Evolutionary conservation across 2,113 vertebrate species (phyloP), one percentile per base, ranked within the genome.

Genomic region (Tenrec ecaudatus): DNA sequence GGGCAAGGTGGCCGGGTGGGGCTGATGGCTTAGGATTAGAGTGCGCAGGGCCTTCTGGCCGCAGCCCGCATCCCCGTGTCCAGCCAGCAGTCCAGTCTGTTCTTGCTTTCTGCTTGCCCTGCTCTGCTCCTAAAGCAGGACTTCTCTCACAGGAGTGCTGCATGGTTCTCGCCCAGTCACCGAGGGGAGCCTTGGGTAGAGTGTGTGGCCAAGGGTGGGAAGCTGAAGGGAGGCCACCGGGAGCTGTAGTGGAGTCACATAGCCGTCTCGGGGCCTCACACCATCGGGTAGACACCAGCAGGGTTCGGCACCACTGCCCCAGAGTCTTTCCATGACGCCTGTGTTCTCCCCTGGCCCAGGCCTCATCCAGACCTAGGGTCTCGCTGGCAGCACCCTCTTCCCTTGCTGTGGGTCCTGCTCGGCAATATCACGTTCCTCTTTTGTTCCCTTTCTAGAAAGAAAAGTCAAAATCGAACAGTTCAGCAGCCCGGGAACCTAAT

Each of bases 401-500:
- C 66, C 27, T 88, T 36, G 33, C 7, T 6, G 3, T 77, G 66
- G 36, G 62, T 79, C 79, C 80, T 91, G 14, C 88, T 91, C 89
- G 76, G 68, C 84, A 93, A 89, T 95, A 88, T 95, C 95, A 95
- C 92, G 23, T 95, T 86, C 7, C 40, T 96, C 80, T 25, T 22
- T 80, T 58, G 93, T 95, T 96, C 66, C 93, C 86, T 79, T 97
- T 73, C 77, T 96, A 99, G 99, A 99, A 99, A 97, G 99, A 99
- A 98, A 99, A 99, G 92, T 98, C 98, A 91, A 99, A 99, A 97
- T 98, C 98, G 0, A 98, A 98, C 60, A 97, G 97, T 97, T 97
- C 98, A 90, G 94, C 97, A 1, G 93, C 96, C 43, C 98, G 98
- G 96, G 98, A 99, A 80, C 95, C 99, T 88, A 99, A 99, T 94